Evolutionary conservation across 2,113 vertebrate species (phyloP), one percentile per base, ranked within the genome.

Genomic region (Monarcha castaneiventris): DNA sequence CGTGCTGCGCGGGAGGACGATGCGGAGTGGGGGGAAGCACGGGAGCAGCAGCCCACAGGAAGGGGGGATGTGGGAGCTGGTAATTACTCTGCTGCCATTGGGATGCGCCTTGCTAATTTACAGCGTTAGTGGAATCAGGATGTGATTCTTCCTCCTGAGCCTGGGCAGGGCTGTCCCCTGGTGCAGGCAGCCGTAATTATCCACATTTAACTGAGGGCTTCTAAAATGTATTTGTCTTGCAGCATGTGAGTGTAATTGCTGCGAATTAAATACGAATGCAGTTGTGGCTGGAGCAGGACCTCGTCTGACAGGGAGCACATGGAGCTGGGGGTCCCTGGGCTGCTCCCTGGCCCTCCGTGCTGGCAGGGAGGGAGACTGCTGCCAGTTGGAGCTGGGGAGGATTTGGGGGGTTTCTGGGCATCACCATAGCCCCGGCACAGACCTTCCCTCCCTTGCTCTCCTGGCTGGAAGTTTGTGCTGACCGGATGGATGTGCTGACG

Each of bases 61-160:
- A 52, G 46, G 68, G 90, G 86, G 93, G 95, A 87, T 84, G 96
- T 90, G 87, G 91, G 94, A 66, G 69, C 63, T 83, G 97, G 85
- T 98, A 97, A 98, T 98, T 98, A 94, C 97, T 97, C 92, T 54
- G 96, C 97, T 95, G 96, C 98, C 96, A 44, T 30, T 94, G 98
- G 98, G 98, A 97, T 43, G 95, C 51, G 94, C 97, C 98, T 95
- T 52, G 96, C 97, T 97, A 96, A 97, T 97, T 98, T 96, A 86
- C 86, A 91, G 97, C 84, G 9, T 85, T 72, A 32, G 76, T 61
- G 72, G 62, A 90, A 25, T 63, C n/a, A 12, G 94, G 93, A 76
- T 87, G 90, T 10, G 61, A 32, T 49, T 67, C 90, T 74, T 69
- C 66, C 96, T 78, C 88, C 72, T 7, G 56, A 82, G 83, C 88